Evolutionary conservation across 2,113 vertebrate genomes (phyloP), one percentile per base, ranked within the genome.

Genomic region (Scartelaos histophorus): DNA sequence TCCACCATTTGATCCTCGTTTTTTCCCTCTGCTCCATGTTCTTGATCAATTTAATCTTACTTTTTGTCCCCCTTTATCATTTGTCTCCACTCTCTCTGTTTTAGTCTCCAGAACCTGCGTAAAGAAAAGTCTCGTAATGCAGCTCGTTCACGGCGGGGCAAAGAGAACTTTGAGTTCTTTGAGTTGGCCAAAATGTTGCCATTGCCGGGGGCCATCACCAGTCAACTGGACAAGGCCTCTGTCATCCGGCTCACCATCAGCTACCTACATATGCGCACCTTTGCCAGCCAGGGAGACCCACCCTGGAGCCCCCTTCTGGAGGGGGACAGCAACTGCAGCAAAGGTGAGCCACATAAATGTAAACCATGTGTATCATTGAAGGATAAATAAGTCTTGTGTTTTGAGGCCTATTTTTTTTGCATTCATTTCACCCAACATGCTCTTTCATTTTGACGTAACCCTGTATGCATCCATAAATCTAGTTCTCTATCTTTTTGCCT

Each of bases 71-170:
- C 35, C 13, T 22, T 16, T 29, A 56, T 57, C 49, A 65, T 66
- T 47, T 25, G 25, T 13, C 25, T 5, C 29, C 15, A n/a, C 5
- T 21, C 66, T 46, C 13, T 53, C 6, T 54, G 38, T 6, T 53
- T 69, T 65, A 97, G 95, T 86, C 90, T 96, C 70, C 96, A 96
- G 91, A 95, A 96, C 70, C 90, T 96, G 81, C 94, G 96, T 66
- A 97, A 97, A 88, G 96, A 97, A 88, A 97, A 97, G 84, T 96
- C 95, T 61, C 95, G 95, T 7, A 96, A 96, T 86, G 96, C 95
- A 0, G 95, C 95, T n/a, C 96, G 95, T 64, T 96, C 95, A 1
- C 92, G 95, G 6, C 93, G 96, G 17, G 96, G 96, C 19, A 97
- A 97, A 82, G 96, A 97, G 83, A 97, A 97, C 83, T 96, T 96